A percentile compares a stretch with the other conserved stretches of the same genome.
These are phyloP conservation scores for Odontomachus brunneus DNA, from an alignment of 1,140 invertebrate genomes.

Conservation along the genomic window DNA sequence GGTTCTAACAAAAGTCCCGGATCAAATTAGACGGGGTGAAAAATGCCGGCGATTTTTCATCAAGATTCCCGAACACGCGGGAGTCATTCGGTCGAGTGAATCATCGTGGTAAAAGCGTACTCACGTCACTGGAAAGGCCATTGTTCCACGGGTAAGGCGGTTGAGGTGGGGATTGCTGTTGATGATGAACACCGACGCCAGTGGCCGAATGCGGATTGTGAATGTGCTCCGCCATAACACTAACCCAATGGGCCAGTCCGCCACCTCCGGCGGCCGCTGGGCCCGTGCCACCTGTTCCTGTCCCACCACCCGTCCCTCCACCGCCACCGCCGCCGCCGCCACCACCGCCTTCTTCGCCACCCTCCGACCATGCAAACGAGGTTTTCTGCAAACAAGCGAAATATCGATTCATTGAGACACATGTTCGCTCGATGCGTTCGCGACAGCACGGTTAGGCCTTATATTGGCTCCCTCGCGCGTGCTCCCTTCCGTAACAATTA, in stretches of 20 bases:
- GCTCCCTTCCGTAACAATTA: too few species aligned
- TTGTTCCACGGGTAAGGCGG: slow-evolving; percentile 88
- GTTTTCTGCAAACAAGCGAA: slow-evolving; percentile 83
- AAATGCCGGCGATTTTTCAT: background rate
- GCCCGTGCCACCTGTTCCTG: slow-evolving; percentile 78
- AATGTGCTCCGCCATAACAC: slow-evolving; percentile 89
- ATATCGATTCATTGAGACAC: background rate
- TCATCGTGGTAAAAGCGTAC: slow-evolving; percentile 61
- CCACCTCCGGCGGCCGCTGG: slow-evolving; percentile 79
- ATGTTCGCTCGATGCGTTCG: background rate
- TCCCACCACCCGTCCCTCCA: slow-evolving; percentile 76
- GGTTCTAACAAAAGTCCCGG: background rate
- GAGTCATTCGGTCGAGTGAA: background rate
- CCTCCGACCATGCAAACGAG: slow-evolving; percentile 84
- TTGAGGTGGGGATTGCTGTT: slow-evolving; percentile 85
- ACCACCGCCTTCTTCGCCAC: slow-evolving; percentile 81
- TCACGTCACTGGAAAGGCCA: slow-evolving; percentile 86
- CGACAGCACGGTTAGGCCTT: background rate
- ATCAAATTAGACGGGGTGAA: background rate
- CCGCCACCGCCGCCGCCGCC: slow-evolving; percentile 76
- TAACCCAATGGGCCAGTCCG: slow-evolving; percentile 89
- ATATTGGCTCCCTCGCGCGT: background rate
- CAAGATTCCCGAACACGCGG: background rate
- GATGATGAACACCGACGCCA: slow-evolving; percentile 81
- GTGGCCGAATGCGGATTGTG: slow-evolving; percentile 85